phyloP scores from a whole-genome alignment of 2,888 invertebrate genomes.

The Apotomis turbidana region DNA sequence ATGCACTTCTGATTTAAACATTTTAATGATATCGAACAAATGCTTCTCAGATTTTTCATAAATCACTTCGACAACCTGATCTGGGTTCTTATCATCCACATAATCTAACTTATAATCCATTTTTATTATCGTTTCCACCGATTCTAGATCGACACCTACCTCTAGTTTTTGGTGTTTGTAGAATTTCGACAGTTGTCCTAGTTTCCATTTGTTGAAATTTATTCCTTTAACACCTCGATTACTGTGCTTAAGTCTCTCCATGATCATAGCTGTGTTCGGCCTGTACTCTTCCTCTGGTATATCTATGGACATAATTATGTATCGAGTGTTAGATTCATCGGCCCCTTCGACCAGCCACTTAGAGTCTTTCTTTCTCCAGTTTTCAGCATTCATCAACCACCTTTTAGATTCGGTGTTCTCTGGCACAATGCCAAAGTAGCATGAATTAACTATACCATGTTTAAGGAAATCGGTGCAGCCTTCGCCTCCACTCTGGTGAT shows the following conservation, averaged over 20 bases:
- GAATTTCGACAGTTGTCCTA: constrained; percentile 6
- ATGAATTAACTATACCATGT: constrained; percentile 66
- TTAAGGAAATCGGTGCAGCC: constrained; percentile 67
- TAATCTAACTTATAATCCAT: constrained; percentile 64
- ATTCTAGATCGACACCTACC: constrained; percentile 69
- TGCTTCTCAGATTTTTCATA: constrained; percentile 53
- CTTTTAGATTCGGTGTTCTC: constrained; percentile 65
- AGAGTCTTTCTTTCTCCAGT: constrained; percentile 59
- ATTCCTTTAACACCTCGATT: constrained; percentile 68
- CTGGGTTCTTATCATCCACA: constrained; percentile 47
- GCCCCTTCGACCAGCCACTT: constrained; percentile 58
- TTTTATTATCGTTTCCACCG: constrained; percentile 61
- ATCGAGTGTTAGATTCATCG: constrained; percentile 56
- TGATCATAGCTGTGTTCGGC: constrained; percentile 46
- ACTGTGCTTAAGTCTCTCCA: constrained; percentile 61
- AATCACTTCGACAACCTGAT: constrained; percentile 49
- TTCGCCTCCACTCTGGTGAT: constrained; percentile 57
- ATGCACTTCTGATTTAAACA: constrained; percentile 59
- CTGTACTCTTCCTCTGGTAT: constrained; percentile 48
- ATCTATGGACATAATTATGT: constrained; percentile 56
- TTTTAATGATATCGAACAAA: constrained; percentile 57
- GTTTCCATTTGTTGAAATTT: constrained; percentile 68
- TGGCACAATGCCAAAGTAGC: constrained; percentile 66
- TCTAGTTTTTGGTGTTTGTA: constrained; percentile 49
- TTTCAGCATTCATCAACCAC: constrained; percentile 63